Evolutionary conservation across 2,797 vertebrate species (phyloP).

Genomic region (Carduelis carduelis): DNA sequence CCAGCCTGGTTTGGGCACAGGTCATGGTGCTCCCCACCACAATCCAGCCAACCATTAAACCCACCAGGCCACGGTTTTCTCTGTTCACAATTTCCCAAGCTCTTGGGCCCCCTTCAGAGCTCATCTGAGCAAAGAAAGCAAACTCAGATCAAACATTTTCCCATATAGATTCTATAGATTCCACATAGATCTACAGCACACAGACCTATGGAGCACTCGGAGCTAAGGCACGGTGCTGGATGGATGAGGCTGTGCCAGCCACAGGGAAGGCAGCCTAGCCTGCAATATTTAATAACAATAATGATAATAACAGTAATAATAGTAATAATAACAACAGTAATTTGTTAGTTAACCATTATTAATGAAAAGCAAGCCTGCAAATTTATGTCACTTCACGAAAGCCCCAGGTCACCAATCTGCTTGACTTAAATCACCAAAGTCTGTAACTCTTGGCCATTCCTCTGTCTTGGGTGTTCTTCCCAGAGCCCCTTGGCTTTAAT

Average conservation of each 20-base stretch:
- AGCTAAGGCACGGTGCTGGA: neutral
- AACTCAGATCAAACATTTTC: neutral
- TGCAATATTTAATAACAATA: neutral
- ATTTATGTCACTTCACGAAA: neutral
- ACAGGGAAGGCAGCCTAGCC: neutral
- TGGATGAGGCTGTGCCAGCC: neutral
- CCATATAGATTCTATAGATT: fast-evolving
- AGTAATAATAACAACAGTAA: neutral
- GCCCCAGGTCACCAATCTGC: neutral
- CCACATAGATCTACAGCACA: neutral
- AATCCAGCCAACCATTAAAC: neutral
- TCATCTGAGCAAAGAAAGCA: neutral
- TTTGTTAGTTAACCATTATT: neutral
- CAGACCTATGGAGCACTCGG: fast-evolving
- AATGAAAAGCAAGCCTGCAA: neutral
- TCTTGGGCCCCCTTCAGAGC: neutral
- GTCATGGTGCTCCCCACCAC: neutral
- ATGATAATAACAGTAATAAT: neutral
- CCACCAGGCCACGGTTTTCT: neutral
- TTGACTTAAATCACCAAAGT: neutral
- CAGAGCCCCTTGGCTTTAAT: neutral
- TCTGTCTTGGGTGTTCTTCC: neutral
- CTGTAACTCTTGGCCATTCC: neutral
- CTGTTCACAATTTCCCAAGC: neutral
- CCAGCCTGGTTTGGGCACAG: fast-evolving